phyloP scores from a whole-genome alignment of 2,888 invertebrate species.

The Synergus japonicus region DNA sequence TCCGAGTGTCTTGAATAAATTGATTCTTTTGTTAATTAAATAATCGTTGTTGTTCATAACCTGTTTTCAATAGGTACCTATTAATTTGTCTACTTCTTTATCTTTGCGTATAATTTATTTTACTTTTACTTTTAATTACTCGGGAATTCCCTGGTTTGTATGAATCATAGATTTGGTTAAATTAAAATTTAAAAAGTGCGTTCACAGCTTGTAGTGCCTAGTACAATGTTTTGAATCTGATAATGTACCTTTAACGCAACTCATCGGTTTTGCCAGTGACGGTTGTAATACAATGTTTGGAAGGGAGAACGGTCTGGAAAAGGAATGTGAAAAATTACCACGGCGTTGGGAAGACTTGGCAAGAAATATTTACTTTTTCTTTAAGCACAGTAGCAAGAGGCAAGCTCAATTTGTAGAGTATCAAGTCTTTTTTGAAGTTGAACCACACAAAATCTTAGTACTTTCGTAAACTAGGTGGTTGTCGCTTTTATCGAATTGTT shows the following conservation, averaged over 20 bases:
- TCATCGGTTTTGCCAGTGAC: conserved; percentile 1
- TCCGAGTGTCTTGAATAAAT: too few relatives aligned
- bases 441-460: conserved; percentile 63
- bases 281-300: not conserved
- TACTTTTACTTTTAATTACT: too few relatives aligned
- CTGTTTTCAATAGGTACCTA: too few relatives aligned
- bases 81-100: too few relatives aligned
- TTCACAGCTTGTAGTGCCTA: not conserved
- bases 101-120: too few relatives aligned
- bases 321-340: conserved; percentile 62
- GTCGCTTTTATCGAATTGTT: conserved; percentile 57
- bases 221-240: conserved; percentile 15
- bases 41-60: too few relatives aligned
- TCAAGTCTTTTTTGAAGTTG: conserved; percentile 55
- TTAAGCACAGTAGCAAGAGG: not conserved
- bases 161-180: not conserved
- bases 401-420: not conserved
- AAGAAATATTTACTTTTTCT: conserved; percentile 9
- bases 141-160: not conserved
- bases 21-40: too few relatives aligned
- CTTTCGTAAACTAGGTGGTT: conserved; percentile 66
- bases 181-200: too few relatives aligned
- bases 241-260: not conserved
- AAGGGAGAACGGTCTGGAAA: conserved; percentile 39
- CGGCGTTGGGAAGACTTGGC: conserved; percentile 31